Evolutionary conservation across 2,113 vertebrate genomes (phyloP).

Genomic region (Cavia aperea): DNA sequence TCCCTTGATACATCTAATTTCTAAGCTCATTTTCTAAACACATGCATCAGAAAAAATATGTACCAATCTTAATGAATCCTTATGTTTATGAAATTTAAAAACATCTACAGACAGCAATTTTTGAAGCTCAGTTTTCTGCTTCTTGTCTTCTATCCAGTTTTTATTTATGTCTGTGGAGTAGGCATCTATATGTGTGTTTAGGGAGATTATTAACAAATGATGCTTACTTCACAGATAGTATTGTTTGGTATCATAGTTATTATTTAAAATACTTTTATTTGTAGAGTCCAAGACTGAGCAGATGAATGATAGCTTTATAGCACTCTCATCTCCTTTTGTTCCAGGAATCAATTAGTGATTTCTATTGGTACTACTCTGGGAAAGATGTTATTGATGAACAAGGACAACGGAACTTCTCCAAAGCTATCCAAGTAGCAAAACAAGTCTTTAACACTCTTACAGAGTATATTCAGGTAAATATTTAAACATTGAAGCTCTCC

Average conservation of each 20-base stretch:
- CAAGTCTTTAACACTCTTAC: constrained; percentile 98
- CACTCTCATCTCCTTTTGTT: neutral
- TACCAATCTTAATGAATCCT: constrained; percentile 21
- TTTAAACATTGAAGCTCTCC: neutral
- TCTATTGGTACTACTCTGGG: constrained; percentile 98
- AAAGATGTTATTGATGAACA: constrained; percentile 97
- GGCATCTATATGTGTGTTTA: accelerated
- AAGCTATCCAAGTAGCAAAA: constrained; percentile 97
- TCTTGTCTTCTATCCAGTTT: neutral
- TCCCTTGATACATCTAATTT: constrained; percentile 1
- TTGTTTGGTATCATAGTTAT: neutral
- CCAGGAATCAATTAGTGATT: constrained; percentile 97
- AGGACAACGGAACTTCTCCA: constrained; percentile 96
- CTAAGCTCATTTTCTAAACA: constrained; percentile 9
- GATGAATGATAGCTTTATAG: neutral
- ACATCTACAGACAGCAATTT: neutral
- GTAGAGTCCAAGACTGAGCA: neutral
- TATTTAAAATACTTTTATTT: neutral
- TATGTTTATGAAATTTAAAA: neutral
- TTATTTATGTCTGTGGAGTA: neutral
- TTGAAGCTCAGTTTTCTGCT: neutral
- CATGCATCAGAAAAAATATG: neutral
- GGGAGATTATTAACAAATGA: neutral
- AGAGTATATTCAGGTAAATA: constrained; percentile 93
- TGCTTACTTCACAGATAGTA: neutral